Conservation (phyloP, 2,113 vertebrate genomes). For the Odobenus rosmarus region DNA sequence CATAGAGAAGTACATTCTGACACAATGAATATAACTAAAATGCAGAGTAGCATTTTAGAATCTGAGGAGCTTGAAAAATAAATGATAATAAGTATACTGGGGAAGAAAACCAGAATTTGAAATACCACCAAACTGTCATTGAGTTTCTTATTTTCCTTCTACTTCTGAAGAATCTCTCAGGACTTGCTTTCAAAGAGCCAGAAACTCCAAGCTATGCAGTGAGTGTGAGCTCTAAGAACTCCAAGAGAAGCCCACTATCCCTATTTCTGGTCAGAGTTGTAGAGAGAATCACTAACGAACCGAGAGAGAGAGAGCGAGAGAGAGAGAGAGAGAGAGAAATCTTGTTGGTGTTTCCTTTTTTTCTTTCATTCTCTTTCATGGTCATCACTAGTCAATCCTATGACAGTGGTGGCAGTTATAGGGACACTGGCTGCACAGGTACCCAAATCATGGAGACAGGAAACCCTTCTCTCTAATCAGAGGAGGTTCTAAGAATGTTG, state of each 20-base stretch:
- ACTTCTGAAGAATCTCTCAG: neutral
- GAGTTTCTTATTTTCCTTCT: neutral
- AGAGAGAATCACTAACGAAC: neutral
- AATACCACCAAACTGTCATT: neutral
- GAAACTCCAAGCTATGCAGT: neutral
- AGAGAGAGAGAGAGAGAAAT: neutral
- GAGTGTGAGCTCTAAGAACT: neutral
- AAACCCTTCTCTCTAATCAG: neutral
- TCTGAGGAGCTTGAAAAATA: neutral
- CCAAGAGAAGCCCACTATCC: no score
- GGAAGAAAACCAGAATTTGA: neutral
- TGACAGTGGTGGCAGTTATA: neutral
- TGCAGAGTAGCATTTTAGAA: neutral
- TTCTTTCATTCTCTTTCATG: neutral
- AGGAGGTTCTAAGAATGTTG: neutral
- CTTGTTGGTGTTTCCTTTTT: no score
- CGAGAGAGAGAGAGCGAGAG: neutral
- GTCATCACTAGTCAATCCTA: neutral
- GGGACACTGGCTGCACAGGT: neutral
- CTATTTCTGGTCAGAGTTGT: neutral
- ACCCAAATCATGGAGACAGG: neutral
- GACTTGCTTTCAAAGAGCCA: neutral
- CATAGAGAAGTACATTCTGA: neutral
- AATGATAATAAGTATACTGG: neutral
- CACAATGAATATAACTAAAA: neutral